A percentile compares a stretch with the other conserved stretches of the same genome.
These are phyloP conservation scores for Bufotes viridis DNA, from an alignment of 2,797 vertebrate genomes.

Conservation along the genomic window DNA sequence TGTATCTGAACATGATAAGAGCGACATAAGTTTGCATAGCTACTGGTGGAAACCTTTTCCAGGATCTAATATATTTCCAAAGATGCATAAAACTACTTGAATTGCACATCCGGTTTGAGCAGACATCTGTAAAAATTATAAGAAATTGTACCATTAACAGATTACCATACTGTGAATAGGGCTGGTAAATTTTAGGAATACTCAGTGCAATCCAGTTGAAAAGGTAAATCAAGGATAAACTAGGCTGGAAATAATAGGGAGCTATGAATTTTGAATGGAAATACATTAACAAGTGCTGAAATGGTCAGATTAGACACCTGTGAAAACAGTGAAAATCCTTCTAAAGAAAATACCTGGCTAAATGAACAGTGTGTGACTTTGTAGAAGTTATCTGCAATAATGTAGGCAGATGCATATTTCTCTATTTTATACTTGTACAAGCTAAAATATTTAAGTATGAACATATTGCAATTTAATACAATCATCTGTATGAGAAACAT, in stretches of 20 bases:
- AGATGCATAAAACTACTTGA: background rate
- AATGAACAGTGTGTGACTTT: background rate
- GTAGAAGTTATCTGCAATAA: background rate
- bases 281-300: background rate
- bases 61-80: background rate
- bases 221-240: background rate
- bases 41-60: too few relatives aligned
- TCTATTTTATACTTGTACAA: background rate
- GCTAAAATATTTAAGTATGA: background rate
- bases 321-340: background rate
- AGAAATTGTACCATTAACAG: background rate
- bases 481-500: background rate
- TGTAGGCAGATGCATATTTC: background rate
- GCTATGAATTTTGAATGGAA: background rate
- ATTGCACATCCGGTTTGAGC: background rate
- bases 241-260: background rate
- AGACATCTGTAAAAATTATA: background rate
- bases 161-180: background rate
- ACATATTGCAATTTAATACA: conserved; percentile 3
- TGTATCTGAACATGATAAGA: too few relatives aligned
- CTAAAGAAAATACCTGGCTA: background rate
- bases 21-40: too few relatives aligned
- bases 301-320: conserved; percentile 12
- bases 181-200: background rate
- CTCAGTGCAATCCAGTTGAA: background rate